Evolutionary conservation across 2,113 vertebrate genomes (phyloP).

Genomic region (Trochalopteron elliotii): DNA sequence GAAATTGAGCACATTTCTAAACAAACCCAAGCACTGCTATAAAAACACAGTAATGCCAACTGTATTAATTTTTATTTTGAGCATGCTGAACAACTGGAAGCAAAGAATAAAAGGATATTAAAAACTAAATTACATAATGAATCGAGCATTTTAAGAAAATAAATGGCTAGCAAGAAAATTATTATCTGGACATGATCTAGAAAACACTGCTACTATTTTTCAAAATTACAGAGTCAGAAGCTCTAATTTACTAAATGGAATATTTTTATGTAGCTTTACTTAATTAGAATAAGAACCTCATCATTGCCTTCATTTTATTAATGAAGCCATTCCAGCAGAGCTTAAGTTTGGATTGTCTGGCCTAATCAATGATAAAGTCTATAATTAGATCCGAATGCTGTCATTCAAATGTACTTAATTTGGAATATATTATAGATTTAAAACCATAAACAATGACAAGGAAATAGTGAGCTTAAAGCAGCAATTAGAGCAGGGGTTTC

Average conservation of each 20-base stretch:
- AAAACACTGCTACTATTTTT: constrained; percentile 3
- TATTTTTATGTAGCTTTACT: not conserved
- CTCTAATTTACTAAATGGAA: not conserved
- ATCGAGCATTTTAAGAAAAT: not conserved
- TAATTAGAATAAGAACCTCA: not conserved
- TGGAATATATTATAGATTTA: constrained; percentile 55
- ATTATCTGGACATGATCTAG: not conserved
- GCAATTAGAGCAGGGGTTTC: constrained; percentile 49
- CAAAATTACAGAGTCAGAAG: not conserved
- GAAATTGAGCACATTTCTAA: not conserved
- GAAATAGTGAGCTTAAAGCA: constrained; percentile 43
- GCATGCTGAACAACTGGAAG: not conserved
- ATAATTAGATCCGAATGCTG: constrained; percentile 54
- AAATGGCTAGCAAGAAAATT: not conserved
- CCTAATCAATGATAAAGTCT: constrained; percentile 51
- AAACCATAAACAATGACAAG: constrained; percentile 55
- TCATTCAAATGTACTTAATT: constrained; percentile 58
- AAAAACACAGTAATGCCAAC: not conserved
- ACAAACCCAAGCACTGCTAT: not conserved
- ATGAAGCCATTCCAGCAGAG: not conserved
- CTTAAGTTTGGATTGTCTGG: constrained; percentile 31
- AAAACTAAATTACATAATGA: not conserved
- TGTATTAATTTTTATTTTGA: not conserved
- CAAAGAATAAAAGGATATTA: not conserved
- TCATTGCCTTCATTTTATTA: not conserved